phyloP scores from a whole-genome alignment of 2,888 invertebrate species.

The Epistrophe eligans region DNA sequence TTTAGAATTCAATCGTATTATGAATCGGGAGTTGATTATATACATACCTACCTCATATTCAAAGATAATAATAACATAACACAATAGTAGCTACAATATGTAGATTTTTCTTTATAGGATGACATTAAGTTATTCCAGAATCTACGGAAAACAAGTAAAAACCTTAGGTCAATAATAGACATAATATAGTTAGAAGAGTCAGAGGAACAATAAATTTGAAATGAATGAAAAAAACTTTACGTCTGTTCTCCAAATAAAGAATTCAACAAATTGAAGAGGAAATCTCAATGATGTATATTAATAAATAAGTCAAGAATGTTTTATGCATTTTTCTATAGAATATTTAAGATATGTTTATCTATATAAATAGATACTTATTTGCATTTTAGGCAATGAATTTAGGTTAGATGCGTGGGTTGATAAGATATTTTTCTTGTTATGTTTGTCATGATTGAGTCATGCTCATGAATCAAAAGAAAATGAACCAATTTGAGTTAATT shows the following conservation, averaged over 20 bases:
- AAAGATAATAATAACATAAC: neutral
- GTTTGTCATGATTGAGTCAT: conserved; percentile 9
- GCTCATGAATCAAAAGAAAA: conserved; percentile 2
- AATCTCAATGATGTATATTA: neutral
- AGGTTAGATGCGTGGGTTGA: conserved; percentile 41
- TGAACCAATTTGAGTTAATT: conserved; percentile 12
- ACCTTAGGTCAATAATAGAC: conserved; percentile 26
- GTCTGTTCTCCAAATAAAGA: conserved; percentile 18
- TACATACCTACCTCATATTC: conserved; percentile 15
- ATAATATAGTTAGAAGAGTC: neutral
- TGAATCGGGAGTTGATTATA: conserved; percentile 8
- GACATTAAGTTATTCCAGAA: conserved; percentile 33
- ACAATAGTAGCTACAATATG: neutral
- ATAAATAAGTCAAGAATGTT: conserved; percentile 15
- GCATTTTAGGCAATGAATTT: conserved; percentile 36
- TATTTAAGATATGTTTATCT: neutral
- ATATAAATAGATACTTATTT: conserved; percentile 16
- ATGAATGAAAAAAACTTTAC: conserved; percentile 28
- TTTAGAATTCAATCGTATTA: conserved; percentile 26
- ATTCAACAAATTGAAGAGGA: conserved; percentile 27
- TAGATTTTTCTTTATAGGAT: conserved; percentile 7
- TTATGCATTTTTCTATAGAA: conserved; percentile 32
- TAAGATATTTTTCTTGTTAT: neutral
- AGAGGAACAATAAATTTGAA: neutral
- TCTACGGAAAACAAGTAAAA: neutral